phyloP scores from a whole-genome alignment of 2,797 vertebrate species.

The Sphenodon punctatus region DNA sequence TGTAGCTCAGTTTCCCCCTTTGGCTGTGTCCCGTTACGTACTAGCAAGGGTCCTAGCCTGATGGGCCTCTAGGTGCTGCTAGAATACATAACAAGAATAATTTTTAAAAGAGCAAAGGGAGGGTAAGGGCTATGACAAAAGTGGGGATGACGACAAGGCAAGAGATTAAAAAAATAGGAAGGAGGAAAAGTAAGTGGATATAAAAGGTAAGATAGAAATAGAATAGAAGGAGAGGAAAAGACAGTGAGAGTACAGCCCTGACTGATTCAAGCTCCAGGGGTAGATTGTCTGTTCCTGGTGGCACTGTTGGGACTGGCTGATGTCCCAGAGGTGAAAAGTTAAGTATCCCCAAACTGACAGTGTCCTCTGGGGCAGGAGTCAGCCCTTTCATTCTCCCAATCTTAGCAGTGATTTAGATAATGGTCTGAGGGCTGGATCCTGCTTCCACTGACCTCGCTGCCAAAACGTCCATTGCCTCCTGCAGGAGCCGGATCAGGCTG shows the following conservation, averaged over 20 bases:
- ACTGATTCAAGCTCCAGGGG: background rate
- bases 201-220: background rate
- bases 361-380: background rate
- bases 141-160: background rate
- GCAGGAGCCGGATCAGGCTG: no score
- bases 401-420: background rate
- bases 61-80: background rate
- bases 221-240: background rate
- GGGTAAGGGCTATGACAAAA: background rate
- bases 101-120: background rate
- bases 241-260: background rate
- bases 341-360: background rate
- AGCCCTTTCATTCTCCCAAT: background rate
- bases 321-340: background rate
- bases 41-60: no score
- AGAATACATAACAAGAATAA: background rate
- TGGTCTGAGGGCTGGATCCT: background rate
- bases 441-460: background rate
- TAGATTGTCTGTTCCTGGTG: background rate
- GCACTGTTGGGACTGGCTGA: background rate
- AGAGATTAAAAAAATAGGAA: background rate
- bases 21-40: no score
- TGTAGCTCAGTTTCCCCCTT: no score
- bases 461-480: no score
- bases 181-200: fast-evolving